phyloP scores from a whole-genome alignment of 2,113 vertebrate species.

The Oxygymnocypris stewartii region DNA sequence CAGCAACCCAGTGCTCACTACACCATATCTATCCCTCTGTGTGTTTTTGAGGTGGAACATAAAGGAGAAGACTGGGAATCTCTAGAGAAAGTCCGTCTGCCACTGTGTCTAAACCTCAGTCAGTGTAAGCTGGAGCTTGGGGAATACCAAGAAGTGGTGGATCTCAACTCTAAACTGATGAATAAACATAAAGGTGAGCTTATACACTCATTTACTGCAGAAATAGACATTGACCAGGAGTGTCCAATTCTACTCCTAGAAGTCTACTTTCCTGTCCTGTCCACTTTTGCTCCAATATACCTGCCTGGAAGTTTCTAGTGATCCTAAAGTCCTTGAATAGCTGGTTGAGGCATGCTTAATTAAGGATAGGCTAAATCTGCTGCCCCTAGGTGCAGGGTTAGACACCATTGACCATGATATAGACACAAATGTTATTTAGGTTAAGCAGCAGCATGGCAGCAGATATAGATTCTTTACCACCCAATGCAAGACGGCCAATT shows the following conservation, averaged over 20 bases:
- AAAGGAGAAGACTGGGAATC: conserved; percentile 86
- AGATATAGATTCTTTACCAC: conserved; percentile 16
- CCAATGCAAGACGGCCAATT: background rate
- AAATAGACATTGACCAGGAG: background rate
- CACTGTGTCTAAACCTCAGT: conserved; percentile 89
- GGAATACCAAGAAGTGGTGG: conserved; percentile 84
- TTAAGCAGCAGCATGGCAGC: background rate
- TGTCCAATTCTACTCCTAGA: background rate
- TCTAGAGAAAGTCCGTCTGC: conserved; percentile 85
- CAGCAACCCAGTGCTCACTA: conserved; percentile 54
- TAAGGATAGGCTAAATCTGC: background rate
- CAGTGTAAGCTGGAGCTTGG: conserved; percentile 87
- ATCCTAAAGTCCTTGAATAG: background rate
- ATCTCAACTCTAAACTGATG: conserved; percentile 83
- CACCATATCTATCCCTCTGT: conserved; percentile 42
- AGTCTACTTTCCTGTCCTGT: background rate
- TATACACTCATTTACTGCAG: background rate
- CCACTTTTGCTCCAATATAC: background rate
- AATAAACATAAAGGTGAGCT: conserved; percentile 81
- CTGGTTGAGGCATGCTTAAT: background rate
- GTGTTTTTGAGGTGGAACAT: conserved; percentile 74
- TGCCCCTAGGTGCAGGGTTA: background rate
- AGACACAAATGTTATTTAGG: background rate
- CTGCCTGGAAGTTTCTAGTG: background rate
- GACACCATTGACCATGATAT: background rate